Evolutionary conservation across 2,797 vertebrate species (phyloP).

Genomic region (Liparis tanakae): DNA sequence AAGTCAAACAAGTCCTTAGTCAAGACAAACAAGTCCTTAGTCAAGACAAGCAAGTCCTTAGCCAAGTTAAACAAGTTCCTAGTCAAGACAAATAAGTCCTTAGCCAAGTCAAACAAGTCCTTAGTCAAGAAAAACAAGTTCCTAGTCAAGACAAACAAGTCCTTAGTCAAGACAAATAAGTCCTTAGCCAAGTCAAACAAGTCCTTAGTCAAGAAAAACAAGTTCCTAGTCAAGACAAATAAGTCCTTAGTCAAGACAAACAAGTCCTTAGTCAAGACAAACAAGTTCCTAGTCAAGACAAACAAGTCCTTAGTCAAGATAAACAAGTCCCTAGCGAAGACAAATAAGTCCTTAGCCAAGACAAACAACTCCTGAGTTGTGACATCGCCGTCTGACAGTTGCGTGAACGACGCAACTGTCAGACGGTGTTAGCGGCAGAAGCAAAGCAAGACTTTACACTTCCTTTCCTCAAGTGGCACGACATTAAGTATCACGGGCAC

Average conservation of each 20-base stretch:
- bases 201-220: background rate
- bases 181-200: too few relatives aligned
- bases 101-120: too few relatives aligned
- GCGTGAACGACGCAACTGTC: slow-evolving; percentile 21
- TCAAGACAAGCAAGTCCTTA: too few relatives aligned
- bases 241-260: background rate
- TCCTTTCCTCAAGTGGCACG: slow-evolving; percentile 46
- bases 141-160: background rate
- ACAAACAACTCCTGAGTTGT: background rate
- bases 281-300: background rate
- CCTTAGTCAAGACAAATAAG: too few relatives aligned
- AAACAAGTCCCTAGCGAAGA: background rate
- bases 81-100: background rate
- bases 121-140: background rate
- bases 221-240: too few relatives aligned
- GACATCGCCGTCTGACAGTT: too few relatives aligned
- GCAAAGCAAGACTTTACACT: slow-evolving; percentile 54
- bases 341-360: background rate
- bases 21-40: background rate
- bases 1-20: background rate
- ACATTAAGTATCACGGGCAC: slow-evolving; percentile 49
- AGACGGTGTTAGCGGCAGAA: slow-evolving; percentile 24
- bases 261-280: background rate
- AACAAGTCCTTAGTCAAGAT: background rate
- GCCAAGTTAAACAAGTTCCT: background rate